These are phyloP conservation scores for Echinops telfairi DNA, from an alignment of 2,113 vertebrate species.

Conservation along the genomic window DNA sequence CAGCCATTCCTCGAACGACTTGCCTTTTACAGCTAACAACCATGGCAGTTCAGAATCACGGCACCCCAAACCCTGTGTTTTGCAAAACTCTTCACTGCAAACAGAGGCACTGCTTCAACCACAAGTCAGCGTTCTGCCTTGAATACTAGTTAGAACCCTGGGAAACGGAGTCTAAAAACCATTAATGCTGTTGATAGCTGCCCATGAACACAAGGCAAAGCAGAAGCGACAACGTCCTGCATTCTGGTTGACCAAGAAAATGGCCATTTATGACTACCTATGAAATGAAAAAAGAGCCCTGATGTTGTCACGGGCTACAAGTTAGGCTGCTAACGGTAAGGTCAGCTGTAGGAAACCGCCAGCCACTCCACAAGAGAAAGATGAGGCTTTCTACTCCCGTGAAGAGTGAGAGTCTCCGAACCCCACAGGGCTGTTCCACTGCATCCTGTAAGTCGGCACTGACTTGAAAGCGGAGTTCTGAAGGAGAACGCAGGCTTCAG, in stretches of 20 bases:
- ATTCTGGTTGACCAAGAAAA: not conserved
- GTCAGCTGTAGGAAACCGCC: too few species aligned
- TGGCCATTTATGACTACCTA: too few species aligned
- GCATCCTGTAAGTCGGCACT: not conserved
- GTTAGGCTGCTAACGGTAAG: too few species aligned
- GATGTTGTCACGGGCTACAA: too few species aligned
- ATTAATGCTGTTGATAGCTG: accelerated
- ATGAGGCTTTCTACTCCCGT: too few species aligned
- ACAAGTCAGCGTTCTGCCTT: not conserved
- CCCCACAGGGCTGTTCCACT: too few species aligned
- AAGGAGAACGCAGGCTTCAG: not conserved
- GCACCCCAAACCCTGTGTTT: not conserved
- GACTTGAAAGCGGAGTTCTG: not conserved
- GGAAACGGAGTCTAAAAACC: not conserved
- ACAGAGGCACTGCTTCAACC: not conserved
- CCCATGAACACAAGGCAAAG: not conserved
- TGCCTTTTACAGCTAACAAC: not conserved
- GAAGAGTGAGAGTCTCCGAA: too few species aligned
- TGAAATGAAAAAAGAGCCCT: too few species aligned
- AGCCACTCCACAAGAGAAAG: too few species aligned
- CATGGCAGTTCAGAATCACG: not conserved
- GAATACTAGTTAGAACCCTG: not conserved
- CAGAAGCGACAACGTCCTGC: not conserved
- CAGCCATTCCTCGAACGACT: not conserved
- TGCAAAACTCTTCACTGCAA: not conserved